Evolutionary conservation across 2,113 vertebrate genomes (phyloP).

Genomic region (Lanius ludovicianus): DNA sequence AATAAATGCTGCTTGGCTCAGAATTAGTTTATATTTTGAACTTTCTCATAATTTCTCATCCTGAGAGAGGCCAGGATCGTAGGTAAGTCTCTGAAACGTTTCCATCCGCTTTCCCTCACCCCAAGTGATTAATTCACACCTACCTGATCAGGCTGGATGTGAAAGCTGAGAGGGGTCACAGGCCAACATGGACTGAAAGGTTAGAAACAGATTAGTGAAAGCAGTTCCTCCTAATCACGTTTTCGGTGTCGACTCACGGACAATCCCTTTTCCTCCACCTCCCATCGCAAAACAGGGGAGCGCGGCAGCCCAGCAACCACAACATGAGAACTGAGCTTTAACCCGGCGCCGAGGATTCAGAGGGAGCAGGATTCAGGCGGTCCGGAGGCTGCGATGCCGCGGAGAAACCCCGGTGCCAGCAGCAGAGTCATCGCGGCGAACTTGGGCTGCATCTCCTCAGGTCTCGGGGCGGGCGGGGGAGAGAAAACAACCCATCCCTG

Average conservation of each 20-base stretch:
- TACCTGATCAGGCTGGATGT: slow-evolving; percentile 73
- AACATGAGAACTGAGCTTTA: slow-evolving; percentile 62
- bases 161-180: slow-evolving; percentile 69
- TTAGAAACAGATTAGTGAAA: slow-evolving; percentile 56
- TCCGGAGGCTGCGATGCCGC: slow-evolving; percentile 61
- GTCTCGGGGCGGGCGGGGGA: slow-evolving; percentile 14
- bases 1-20: slow-evolving; percentile 51
- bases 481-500: background rate
- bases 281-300: slow-evolving; percentile 68
- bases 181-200: slow-evolving; percentile 65
- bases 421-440: slow-evolving; percentile 67
- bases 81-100: slow-evolving; percentile 17
- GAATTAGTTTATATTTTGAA: slow-evolving; percentile 54
- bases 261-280: slow-evolving; percentile 66
- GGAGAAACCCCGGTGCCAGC: slow-evolving; percentile 60
- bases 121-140: slow-evolving; percentile 64
- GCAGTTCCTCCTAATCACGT: slow-evolving; percentile 69
- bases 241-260: slow-evolving; percentile 62
- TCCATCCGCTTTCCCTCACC: slow-evolving; percentile 17
- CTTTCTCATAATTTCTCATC: slow-evolving; percentile 55
- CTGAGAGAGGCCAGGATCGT: background rate
- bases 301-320: slow-evolving; percentile 65
- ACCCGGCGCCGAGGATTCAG: slow-evolving; percentile 58
- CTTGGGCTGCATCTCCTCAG: slow-evolving; percentile 69
- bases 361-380: background rate